phyloP scores from a whole-genome alignment of 2,797 vertebrate species.

The Hylomyscus alleni region DNA sequence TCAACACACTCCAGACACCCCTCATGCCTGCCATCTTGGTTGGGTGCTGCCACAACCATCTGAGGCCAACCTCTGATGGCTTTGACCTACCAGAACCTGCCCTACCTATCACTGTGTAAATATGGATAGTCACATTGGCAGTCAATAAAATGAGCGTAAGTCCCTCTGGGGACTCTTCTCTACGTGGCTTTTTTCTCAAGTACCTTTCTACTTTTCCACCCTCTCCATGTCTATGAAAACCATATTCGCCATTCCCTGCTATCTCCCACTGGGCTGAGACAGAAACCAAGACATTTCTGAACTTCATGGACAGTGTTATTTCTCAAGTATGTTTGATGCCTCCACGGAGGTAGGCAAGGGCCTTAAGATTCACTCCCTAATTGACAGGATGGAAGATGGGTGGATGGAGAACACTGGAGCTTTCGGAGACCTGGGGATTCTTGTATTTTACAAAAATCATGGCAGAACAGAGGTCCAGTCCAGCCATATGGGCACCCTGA shows the following conservation, averaged over 20 bases:
- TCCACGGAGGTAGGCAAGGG: background rate
- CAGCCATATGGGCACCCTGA: background rate
- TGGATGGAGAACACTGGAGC: no score
- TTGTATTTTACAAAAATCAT: fast-evolving
- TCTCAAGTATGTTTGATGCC: background rate
- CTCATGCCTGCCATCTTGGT: fast-evolving
- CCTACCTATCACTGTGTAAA: fast-evolving
- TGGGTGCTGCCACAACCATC: no score
- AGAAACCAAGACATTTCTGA: background rate
- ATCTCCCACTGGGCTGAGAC: background rate
- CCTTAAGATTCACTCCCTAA: background rate
- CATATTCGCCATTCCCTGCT: fast-evolving
- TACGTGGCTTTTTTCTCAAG: fast-evolving
- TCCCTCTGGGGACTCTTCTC: background rate
- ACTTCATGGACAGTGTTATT: no score
- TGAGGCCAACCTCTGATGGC: fast-evolving
- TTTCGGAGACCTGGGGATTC: background rate
- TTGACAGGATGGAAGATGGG: background rate
- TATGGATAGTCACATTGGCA: fast-evolving
- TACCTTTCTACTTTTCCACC: fast-evolving
- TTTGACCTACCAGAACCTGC: fast-evolving
- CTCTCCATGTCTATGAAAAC: fast-evolving
- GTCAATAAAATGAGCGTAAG: background rate
- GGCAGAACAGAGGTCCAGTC: background rate
- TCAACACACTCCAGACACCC: background rate